Evolutionary conservation across 2,797 vertebrate species (phyloP).

Genomic region (Ispidina picta): DNA sequence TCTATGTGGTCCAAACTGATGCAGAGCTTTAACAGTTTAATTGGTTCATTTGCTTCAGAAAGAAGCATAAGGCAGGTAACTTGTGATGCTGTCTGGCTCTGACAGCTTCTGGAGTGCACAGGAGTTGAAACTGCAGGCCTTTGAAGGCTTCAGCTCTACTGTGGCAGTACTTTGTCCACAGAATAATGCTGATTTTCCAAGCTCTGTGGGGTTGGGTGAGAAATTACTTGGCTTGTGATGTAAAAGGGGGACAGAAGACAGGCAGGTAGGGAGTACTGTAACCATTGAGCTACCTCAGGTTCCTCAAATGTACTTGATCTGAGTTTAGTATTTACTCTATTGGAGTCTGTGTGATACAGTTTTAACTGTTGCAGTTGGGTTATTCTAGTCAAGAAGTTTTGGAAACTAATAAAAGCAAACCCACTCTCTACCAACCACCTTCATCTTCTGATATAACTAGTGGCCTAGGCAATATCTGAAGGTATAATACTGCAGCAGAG

Average conservation of each 20-base stretch:
- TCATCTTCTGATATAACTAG: too few relatives aligned
- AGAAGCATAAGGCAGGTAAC: not conserved
- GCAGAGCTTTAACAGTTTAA: not conserved
- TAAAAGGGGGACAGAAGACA: not conserved
- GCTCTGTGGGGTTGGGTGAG: not conserved
- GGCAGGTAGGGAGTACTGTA: rapidly evolving
- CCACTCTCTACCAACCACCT: not conserved
- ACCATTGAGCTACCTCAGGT: not conserved
- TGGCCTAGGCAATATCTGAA: not conserved
- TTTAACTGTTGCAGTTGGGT: not conserved
- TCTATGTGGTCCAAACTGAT: not conserved
- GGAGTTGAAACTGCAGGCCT: not conserved
- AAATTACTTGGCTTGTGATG: not conserved
- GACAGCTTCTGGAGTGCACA: not conserved
- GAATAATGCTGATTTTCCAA: not conserved
- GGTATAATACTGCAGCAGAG: not conserved
- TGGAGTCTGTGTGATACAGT: not conserved
- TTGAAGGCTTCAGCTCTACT: not conserved
- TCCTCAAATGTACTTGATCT: not conserved
- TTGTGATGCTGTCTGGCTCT: not conserved
- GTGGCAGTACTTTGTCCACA: not conserved
- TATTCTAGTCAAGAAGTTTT: not conserved
- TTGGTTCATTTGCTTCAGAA: not conserved
- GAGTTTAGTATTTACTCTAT: not conserved
- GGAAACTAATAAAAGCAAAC: not conserved